These are phyloP conservation scores for Antennarius striatus DNA, from an alignment of 2,113 vertebrate species.

Conservation along the genomic window DNA sequence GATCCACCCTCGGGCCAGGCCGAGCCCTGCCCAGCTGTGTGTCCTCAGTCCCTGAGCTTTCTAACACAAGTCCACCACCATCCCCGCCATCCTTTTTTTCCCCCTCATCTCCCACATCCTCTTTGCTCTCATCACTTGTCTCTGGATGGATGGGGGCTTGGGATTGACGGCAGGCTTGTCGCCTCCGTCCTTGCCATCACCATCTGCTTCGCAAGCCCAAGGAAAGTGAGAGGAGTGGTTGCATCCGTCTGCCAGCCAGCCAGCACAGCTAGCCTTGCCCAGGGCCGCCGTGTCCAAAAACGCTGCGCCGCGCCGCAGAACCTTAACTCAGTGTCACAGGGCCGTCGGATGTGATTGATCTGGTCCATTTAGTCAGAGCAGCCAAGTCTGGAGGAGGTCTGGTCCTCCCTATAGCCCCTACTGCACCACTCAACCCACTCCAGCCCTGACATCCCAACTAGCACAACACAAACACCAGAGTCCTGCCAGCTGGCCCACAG, in stretches of 20 bases:
- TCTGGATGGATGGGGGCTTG: slow-evolving; percentile 60
- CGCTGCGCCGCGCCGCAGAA: slow-evolving; percentile 69
- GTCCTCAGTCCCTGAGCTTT: slow-evolving; percentile 47
- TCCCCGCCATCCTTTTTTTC: slow-evolving; percentile 44
- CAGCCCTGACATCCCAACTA: slow-evolving; percentile 63
- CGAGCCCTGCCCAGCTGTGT: slow-evolving; percentile 55
- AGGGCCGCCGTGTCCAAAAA: slow-evolving; percentile 72
- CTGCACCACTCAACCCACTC: slow-evolving; percentile 60
- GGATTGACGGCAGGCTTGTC: slow-evolving; percentile 65
- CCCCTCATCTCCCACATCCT: slow-evolving; percentile 46
- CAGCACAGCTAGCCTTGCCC: slow-evolving; percentile 59
- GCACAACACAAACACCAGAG: slow-evolving; percentile 73
- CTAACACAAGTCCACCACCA: slow-evolving; percentile 47
- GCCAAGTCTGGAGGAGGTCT: slow-evolving; percentile 77
- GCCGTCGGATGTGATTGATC: slow-evolving; percentile 83
- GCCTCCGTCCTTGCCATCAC: slow-evolving; percentile 74
- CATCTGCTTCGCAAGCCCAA: slow-evolving; percentile 80
- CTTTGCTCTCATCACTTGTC: slow-evolving; percentile 66
- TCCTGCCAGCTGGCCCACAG: slow-evolving; percentile 73
- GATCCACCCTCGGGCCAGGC: slow-evolving; percentile 55
- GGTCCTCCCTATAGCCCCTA: slow-evolving; percentile 68
- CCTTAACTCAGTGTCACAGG: slow-evolving; percentile 83
- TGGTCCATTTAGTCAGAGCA: slow-evolving; percentile 83
- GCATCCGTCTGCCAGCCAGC: slow-evolving; percentile 69
- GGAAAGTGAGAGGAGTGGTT: slow-evolving; percentile 61